A percentile compares a stretch with the other conserved stretches of the same genome.
phyloP scores from a whole-genome alignment of 92 coral and sea anemone species.

The Montipora capitata region DNA sequence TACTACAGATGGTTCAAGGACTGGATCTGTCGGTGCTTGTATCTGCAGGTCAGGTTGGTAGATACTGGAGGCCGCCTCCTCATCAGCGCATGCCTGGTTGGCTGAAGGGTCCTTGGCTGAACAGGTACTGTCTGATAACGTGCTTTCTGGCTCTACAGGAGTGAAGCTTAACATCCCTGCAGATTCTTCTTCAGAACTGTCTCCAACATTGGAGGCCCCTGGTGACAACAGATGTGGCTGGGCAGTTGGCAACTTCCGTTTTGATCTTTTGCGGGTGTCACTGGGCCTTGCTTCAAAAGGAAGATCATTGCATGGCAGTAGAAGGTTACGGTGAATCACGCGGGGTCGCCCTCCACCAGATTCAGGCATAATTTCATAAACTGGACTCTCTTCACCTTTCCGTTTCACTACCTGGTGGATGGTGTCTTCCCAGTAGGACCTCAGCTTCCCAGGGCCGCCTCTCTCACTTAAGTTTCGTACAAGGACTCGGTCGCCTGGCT shows the following conservation, averaged over 20 bases:
- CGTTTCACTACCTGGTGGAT: background rate
- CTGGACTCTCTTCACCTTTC: background rate
- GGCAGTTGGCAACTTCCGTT: background rate
- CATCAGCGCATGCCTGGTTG: background rate
- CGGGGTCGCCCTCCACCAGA: background rate
- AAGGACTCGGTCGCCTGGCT: slow-evolving; percentile 12
- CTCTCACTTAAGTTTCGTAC: slow-evolving; percentile 21
- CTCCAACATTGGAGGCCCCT: background rate
- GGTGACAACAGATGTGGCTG: background rate
- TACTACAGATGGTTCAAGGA: background rate
- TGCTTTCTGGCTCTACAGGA: background rate
- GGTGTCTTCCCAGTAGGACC: slow-evolving; percentile 34
- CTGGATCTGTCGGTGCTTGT: background rate
- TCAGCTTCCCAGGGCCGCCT: slow-evolving; percentile 31
- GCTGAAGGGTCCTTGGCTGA: background rate
- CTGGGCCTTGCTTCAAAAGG: slow-evolving; percentile 16
- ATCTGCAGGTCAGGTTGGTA: background rate
- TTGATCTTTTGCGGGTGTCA: background rate
- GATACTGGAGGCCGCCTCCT: background rate
- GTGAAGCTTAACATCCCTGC: background rate
- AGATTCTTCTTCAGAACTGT: background rate
- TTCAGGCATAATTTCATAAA: slow-evolving; percentile 34
- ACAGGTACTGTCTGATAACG: background rate
- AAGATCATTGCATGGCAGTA: slow-evolving; percentile 25
- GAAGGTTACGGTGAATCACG: slow-evolving; percentile 30